Evolutionary conservation across 2,888 invertebrate species (phyloP).

Genomic region (Resseliella maxima): DNA sequence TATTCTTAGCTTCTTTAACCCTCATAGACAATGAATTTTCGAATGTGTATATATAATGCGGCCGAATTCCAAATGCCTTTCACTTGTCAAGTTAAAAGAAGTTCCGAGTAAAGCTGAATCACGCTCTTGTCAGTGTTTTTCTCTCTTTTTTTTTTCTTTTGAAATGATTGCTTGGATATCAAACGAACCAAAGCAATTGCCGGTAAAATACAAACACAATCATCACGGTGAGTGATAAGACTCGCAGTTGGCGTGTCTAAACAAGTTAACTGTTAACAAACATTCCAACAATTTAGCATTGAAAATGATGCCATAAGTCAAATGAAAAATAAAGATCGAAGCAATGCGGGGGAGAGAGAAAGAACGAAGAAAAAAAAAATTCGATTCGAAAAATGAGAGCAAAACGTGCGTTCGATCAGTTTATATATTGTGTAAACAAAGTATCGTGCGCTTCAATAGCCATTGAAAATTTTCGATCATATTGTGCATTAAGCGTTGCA

Average conservation of each 20-base stretch:
- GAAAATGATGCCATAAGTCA: not conserved
- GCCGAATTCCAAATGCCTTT: slow-evolving; percentile 39
- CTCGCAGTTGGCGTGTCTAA: slow-evolving; percentile 4
- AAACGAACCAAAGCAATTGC: not conserved
- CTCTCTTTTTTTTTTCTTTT: no score
- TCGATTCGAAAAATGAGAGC: not conserved
- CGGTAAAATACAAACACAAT: not conserved
- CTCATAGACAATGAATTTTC: not conserved
- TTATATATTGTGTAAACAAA: not conserved
- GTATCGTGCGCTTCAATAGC: not conserved
- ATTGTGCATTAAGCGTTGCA: not conserved
- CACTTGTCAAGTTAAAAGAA: slow-evolving; percentile 24
- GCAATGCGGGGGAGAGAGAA: not conserved
- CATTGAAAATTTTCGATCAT: not conserved
- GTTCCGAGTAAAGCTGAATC: not conserved
- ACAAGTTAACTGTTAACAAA: slow-evolving; percentile 34
- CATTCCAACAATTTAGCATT: not conserved
- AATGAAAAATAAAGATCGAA: not conserved
- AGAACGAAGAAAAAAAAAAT: not conserved
- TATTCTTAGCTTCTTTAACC: not conserved
- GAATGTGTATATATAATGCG: slow-evolving; percentile 1
- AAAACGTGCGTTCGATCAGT: not conserved
- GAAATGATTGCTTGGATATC: not conserved
- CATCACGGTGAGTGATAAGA: not conserved
- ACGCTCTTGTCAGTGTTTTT: not conserved